phyloP scores from a whole-genome alignment of 2,888 invertebrate genomes.

The Melangyna quadrimaculata region DNA sequence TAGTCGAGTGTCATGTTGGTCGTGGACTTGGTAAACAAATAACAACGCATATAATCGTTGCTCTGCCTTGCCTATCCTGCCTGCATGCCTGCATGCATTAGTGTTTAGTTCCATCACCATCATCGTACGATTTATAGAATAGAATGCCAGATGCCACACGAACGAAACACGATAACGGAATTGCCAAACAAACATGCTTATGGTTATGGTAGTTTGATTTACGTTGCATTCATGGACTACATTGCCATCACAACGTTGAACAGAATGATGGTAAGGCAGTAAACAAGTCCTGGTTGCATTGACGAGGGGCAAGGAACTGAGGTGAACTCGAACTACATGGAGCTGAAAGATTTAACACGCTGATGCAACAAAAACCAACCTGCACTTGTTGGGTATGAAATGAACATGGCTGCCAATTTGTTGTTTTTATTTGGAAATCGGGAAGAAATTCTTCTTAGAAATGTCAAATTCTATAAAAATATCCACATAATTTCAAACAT shows the following conservation, averaged over 20 bases:
- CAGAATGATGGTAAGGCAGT: neutral
- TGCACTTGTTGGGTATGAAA: conserved; percentile 26
- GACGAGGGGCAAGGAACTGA: neutral
- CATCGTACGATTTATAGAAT: too few species aligned
- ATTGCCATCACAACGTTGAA: neutral
- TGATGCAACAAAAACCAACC: neutral
- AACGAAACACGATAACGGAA: conserved; percentile 39
- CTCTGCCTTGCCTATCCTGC: neutral
- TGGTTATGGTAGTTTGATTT: conserved; percentile 8
- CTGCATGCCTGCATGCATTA: neutral
- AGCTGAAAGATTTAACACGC: neutral
- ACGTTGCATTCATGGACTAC: conserved; percentile 1
- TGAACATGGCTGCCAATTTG: conserved; percentile 38
- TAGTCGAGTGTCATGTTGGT: conserved; percentile 20
- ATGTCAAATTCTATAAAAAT: too few species aligned
- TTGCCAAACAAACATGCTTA: conserved; percentile 5
- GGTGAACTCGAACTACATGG: neutral
- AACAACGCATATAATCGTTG: conserved; percentile 32
- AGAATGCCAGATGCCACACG: conserved; percentile 38
- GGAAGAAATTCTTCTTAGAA: neutral
- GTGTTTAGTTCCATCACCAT: neutral
- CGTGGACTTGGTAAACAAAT: conserved; percentile 39
- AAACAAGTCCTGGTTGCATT: neutral
- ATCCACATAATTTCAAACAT: too few species aligned
- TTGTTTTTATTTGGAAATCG: neutral